Evolutionary conservation across 1,140 invertebrate genomes (phyloP).

Genomic region (Lamellibrachia luymesi): DNA sequence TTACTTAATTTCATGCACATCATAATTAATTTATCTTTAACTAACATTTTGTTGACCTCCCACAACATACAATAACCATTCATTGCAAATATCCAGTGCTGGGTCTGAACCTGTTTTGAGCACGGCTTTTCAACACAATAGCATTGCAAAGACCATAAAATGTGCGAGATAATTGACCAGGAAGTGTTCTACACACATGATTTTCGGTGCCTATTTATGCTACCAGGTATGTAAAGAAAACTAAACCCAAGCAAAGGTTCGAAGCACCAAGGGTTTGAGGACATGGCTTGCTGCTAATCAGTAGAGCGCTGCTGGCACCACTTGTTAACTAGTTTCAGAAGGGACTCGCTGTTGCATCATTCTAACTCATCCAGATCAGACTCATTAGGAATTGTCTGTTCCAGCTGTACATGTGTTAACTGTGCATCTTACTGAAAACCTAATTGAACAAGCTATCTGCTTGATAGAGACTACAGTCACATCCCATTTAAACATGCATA

Average conservation of each 20-base stretch:
- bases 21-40: too few relatives aligned
- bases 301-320: neutral
- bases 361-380: neutral
- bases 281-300: neutral
- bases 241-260: neutral
- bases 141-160: too few relatives aligned
- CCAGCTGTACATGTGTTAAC: neutral
- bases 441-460: neutral
- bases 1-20: too few relatives aligned
- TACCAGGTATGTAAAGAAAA: neutral
- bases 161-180: neutral
- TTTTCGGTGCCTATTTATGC: neutral
- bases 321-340: neutral
- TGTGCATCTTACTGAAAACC: neutral
- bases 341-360: neutral
- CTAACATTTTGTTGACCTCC: too few relatives aligned
- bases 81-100: too few relatives aligned
- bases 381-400: neutral
- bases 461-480: neutral
- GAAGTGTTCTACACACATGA: neutral
- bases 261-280: neutral
- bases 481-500: neutral
- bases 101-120: too few relatives aligned
- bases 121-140: too few relatives aligned
- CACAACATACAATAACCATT: too few relatives aligned